These are phyloP conservation scores for Cynopterus brachyotis DNA, from an alignment of 2,113 vertebrate genomes.

Conservation along the genomic window DNA sequence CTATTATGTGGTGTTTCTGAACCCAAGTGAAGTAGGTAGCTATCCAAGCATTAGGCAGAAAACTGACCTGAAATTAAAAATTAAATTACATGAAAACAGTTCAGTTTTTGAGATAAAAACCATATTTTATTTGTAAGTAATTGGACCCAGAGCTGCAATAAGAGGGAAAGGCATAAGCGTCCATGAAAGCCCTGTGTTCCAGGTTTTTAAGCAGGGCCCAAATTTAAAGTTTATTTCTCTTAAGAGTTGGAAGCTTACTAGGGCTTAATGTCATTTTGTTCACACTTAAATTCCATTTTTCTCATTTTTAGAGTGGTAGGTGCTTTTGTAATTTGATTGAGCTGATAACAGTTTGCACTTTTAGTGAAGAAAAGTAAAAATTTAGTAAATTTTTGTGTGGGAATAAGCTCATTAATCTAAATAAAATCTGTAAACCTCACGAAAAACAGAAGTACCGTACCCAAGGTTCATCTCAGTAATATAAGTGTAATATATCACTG, in stretches of 20 bases:
- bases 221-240: neutral
- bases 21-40: neutral
- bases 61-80: conserved; percentile 10
- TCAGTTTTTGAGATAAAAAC: conserved; percentile 34
- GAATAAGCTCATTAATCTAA: neutral
- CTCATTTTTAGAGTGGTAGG: neutral
- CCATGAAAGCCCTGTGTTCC: neutral
- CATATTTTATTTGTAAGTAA: conserved; percentile 39
- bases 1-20: neutral
- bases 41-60: neutral
- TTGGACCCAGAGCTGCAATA: neutral
- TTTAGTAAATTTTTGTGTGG: neutral
- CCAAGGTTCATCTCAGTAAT: neutral
- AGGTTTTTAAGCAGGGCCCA: neutral
- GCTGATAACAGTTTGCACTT: neutral
- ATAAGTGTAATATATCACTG: neutral
- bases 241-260: neutral
- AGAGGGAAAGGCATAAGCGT: neutral
- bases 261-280: neutral
- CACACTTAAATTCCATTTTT: neutral
- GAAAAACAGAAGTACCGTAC: neutral
- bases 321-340: conserved; percentile 17
- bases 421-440: neutral
- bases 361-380: neutral
- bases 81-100: conserved; percentile 8